Conservation (phyloP, 2,888 invertebrate genomes). For the Hoplodrina ambigua region DNA sequence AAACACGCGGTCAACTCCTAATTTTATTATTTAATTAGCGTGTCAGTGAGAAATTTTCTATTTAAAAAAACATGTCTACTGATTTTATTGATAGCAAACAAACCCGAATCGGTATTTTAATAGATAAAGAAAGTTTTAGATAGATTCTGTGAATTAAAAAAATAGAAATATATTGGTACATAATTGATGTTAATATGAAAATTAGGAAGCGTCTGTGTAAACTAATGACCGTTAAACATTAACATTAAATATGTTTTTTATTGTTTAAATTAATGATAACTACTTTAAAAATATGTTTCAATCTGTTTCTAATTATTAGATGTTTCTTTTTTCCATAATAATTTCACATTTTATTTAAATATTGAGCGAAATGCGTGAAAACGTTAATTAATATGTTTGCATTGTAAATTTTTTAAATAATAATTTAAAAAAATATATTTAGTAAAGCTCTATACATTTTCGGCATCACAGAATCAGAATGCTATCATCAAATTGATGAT, state of each 20-base stretch:
- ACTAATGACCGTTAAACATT: constrained; percentile 10
- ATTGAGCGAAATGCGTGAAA: background rate
- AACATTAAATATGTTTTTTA: background rate
- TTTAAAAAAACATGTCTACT: constrained; percentile 41
- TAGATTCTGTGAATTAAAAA: constrained; percentile 7
- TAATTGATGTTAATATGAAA: constrained; percentile 22
- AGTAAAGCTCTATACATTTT: constrained; percentile 44
- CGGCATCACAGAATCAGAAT: constrained; percentile 14
- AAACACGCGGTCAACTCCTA: constrained; percentile 29
- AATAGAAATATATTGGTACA: constrained; percentile 4
- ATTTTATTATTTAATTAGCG: constrained; percentile 62
- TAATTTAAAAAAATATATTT: background rate
- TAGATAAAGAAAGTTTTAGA: constrained; percentile 37
- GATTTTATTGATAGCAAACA: constrained; percentile 56
- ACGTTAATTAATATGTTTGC: too few relatives aligned
- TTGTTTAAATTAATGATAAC: constrained; percentile 6
- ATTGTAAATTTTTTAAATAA: too few relatives aligned
- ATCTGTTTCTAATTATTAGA: background rate
- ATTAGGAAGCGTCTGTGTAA: constrained; percentile 9
- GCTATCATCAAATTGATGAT: constrained; percentile 35
- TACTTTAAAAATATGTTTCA: background rate
- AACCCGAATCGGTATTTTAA: constrained; percentile 27
- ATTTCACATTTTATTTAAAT: background rate
- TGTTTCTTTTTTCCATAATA: background rate
- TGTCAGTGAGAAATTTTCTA: constrained; percentile 44